Evolutionary conservation across 2,888 invertebrate genomes (phyloP).

Genomic region (Labia minor): DNA sequence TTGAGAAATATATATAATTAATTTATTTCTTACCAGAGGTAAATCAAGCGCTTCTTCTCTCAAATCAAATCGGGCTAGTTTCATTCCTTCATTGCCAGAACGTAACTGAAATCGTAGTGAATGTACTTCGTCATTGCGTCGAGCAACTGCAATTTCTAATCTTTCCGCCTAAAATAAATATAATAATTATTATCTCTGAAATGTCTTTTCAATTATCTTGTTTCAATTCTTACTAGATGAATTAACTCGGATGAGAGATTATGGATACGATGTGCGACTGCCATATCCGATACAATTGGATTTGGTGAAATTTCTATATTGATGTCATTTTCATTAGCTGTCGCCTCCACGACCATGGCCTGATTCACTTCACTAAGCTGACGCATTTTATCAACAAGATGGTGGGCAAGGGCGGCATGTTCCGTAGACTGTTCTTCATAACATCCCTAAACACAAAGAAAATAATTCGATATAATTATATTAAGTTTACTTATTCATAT

Average conservation of each 20-base stretch:
- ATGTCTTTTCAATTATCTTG: not conserved
- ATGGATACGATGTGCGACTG: slow-evolving; percentile 32
- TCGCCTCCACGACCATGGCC: not conserved
- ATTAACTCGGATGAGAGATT: slow-evolving; percentile 36
- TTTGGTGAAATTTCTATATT: slow-evolving; percentile 2
- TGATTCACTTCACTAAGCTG: slow-evolving; percentile 37
- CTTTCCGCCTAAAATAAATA: slow-evolving; percentile 30
- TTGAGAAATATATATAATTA: no score
- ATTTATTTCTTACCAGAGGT: no score
- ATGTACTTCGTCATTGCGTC: slow-evolving; percentile 28
- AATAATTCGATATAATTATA: not conserved
- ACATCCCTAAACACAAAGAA: slow-evolving; percentile 31
- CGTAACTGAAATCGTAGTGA: slow-evolving; percentile 22
- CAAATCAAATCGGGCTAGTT: not conserved
- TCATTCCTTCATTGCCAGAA: not conserved
- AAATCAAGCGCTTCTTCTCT: not conserved
- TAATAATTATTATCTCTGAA: not conserved
- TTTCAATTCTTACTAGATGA: slow-evolving; percentile 32
- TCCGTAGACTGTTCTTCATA: slow-evolving; percentile 33
- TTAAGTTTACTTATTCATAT: slow-evolving; percentile 28
- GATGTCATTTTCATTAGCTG: not conserved
- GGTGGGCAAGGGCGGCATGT: slow-evolving; percentile 36
- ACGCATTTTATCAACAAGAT: slow-evolving; percentile 36
- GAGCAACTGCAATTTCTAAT: slow-evolving; percentile 29
- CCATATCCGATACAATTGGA: slow-evolving; percentile 27